phyloP scores from a whole-genome alignment of 2,888 invertebrate genomes.

The Liopterus haemorrhoidalis region DNA sequence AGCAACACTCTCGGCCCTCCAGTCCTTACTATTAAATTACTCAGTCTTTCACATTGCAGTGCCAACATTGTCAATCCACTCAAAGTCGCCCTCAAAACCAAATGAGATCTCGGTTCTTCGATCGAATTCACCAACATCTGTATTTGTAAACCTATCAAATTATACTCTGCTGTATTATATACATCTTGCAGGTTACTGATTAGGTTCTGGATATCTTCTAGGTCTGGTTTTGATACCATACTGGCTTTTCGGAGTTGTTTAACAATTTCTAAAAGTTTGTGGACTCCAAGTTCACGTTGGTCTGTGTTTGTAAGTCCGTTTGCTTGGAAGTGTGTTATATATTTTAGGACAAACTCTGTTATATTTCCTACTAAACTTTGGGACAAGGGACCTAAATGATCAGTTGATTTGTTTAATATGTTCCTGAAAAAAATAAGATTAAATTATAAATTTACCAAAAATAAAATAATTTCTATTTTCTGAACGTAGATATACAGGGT shows the following conservation, averaged over 20 bases:
- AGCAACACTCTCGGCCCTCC: constrained; percentile 65
- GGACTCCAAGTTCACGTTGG: constrained; percentile 20
- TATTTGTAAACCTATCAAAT: constrained; percentile 53
- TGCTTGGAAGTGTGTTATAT: constrained; percentile 22
- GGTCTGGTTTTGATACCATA: constrained; percentile 36
- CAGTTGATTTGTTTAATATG: constrained; percentile 27
- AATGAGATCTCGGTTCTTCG: constrained; percentile 60
- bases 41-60: constrained; percentile 63
- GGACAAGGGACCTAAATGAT: constrained; percentile 47
- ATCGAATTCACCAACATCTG: constrained; percentile 60
- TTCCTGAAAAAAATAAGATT: constrained; percentile 5
- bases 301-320: constrained; percentile 16
- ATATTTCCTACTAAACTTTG: constrained; percentile 46
- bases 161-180: constrained; percentile 55
- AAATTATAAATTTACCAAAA: not conserved
- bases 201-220: constrained; percentile 22
- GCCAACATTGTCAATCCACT: constrained; percentile 67
- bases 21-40: constrained; percentile 68
- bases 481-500: not conserved
- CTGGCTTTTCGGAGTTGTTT: constrained; percentile 32
- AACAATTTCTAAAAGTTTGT: constrained; percentile 20
- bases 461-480: constrained; percentile 3
- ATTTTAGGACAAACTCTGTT: constrained; percentile 39
- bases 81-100: constrained; percentile 56
- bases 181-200: constrained; percentile 51